Conservation (phyloP, 2,797 vertebrate species). For the Cynopterus sphinx region DNA sequence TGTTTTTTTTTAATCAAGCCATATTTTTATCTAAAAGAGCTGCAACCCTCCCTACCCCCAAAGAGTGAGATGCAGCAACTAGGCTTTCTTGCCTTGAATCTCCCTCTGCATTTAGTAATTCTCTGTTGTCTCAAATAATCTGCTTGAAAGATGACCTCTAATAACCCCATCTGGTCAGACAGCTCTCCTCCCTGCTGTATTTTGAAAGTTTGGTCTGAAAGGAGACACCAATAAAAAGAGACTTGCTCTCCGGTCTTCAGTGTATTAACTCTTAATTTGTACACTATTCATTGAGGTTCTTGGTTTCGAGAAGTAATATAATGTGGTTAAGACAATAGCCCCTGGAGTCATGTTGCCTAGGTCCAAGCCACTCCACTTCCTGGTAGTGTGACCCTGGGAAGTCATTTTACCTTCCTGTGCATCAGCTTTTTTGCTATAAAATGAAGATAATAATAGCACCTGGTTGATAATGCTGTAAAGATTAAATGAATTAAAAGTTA, state of each 20-base stretch:
- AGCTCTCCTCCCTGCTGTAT: neutral
- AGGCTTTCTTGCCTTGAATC: neutral
- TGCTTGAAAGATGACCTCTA: neutral
- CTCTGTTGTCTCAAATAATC: conserved; percentile 3
- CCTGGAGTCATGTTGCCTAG: neutral
- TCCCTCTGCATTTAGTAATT: neutral
- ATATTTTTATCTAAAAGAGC: conserved; percentile 28
- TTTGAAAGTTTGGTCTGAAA: conserved; percentile 40
- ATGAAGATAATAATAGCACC: neutral
- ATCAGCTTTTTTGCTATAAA: neutral
- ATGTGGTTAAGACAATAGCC: neutral
- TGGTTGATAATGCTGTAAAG: neutral
- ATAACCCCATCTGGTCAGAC: neutral
- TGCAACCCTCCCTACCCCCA: neutral
- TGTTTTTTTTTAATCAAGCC: neutral
- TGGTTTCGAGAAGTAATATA: neutral
- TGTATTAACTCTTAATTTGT: neutral
- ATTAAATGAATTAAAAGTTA: neutral
- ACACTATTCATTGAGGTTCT: neutral
- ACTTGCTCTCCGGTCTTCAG: neutral
- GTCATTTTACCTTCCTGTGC: neutral
- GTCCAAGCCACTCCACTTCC: neutral
- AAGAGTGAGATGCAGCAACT: neutral
- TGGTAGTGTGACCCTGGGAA: neutral
- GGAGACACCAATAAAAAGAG: conserved; percentile 34